phyloP scores from a whole-genome alignment of 2,888 invertebrate species.

The Drosophila ezoana region DNA sequence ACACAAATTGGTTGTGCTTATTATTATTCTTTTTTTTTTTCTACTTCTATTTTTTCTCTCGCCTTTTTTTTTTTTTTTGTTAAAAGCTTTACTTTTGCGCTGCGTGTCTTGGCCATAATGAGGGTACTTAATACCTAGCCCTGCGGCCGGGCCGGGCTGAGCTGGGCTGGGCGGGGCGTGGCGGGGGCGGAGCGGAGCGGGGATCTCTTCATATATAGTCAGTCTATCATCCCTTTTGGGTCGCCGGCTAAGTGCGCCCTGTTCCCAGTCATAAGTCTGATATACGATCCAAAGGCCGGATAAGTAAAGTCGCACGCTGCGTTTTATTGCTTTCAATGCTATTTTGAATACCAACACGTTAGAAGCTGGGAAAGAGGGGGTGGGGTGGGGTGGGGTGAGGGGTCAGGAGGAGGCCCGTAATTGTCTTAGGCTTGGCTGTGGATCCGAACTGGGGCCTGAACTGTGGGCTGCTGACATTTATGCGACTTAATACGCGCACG shows the following conservation, averaged over 20 bases:
- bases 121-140: constrained; percentile 79
- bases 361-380: constrained; percentile 1
- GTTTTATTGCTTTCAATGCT: constrained; percentile 81
- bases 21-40: constrained; percentile 12
- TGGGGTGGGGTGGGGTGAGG: neutral
- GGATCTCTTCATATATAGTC: constrained; percentile 6
- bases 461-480: constrained; percentile 70
- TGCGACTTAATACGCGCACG: constrained; percentile 79
- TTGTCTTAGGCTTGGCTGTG: constrained; percentile 64
- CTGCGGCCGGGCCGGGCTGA: constrained; percentile 26
- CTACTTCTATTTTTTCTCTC: constrained; percentile 3
- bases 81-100: constrained; percentile 73
- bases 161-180: no score
- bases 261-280: constrained; percentile 66
- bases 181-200: no score
- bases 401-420: constrained; percentile 45
- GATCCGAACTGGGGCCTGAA: constrained; percentile 18
- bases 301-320: constrained; percentile 74
- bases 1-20: constrained; percentile 72
- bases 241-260: constrained; percentile 34
- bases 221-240: constrained; percentile 26
- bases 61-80: constrained; percentile 39
- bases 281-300: constrained; percentile 69
- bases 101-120: constrained; percentile 77
- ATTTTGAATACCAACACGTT: constrained; percentile 81